phyloP scores from a whole-genome alignment of 37 sponge, comb jelly and placozoan genomes.

The Aphrocallistes beatrix region DNA sequence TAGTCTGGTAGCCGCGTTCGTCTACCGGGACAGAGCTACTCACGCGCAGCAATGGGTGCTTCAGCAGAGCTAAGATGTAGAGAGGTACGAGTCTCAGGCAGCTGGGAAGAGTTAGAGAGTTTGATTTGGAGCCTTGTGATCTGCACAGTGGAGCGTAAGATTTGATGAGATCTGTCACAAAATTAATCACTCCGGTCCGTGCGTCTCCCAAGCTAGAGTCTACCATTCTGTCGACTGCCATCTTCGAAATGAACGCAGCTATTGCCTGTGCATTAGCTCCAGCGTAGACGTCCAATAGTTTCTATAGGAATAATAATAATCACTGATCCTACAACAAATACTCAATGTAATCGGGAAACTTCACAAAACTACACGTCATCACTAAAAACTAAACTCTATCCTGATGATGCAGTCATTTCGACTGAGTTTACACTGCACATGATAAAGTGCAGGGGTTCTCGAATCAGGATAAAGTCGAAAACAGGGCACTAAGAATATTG shows the following conservation, averaged over 20 bases:
- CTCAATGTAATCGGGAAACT: too few species aligned
- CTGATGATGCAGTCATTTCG: too few species aligned
- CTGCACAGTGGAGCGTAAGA: conserved; percentile 41
- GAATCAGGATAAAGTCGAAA: too few species aligned
- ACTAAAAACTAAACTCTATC: too few species aligned
- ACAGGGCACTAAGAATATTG: too few species aligned
- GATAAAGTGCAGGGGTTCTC: too few species aligned
- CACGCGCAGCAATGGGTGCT: conserved; percentile 73
- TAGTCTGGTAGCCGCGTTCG: conserved; percentile 54
- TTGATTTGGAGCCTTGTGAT: conserved; percentile 28
- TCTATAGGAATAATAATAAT: too few species aligned
- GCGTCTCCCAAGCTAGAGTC: conserved; percentile 80
- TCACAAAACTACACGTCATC: too few species aligned
- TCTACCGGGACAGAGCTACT: conserved; percentile 42
- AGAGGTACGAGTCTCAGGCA: conserved; percentile 66
- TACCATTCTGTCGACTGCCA: conserved; percentile 68
- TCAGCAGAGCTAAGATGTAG: conserved; percentile 44
- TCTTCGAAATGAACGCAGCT: conserved; percentile 68
- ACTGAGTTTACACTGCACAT: too few species aligned
- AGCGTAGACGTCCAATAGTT: conserved; percentile 59
- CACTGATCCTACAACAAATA: too few species aligned
- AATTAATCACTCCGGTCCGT: conserved; percentile 71
- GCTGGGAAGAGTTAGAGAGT: conserved; percentile 47
- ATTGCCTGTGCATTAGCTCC: conserved; percentile 59
- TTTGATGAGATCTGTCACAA: conserved; percentile 59